Conservation (phyloP, 2,113 vertebrate genomes). For the Ariopsis seemanni region DNA sequence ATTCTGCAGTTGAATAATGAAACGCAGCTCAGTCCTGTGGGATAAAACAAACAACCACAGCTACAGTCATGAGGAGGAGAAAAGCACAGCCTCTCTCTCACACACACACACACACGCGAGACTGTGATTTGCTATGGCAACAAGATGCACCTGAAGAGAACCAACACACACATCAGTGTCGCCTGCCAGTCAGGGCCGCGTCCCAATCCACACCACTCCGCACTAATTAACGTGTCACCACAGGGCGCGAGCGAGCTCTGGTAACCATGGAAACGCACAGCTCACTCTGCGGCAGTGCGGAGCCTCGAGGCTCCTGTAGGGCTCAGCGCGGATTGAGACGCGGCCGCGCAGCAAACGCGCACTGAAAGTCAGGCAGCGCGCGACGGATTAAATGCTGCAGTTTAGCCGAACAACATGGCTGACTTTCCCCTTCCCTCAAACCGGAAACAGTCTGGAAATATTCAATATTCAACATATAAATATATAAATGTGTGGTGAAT, state of each 20-base stretch:
- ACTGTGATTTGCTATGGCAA: conserved; percentile 23
- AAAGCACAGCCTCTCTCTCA: neutral
- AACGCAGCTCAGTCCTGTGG: neutral
- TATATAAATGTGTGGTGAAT: too few species aligned
- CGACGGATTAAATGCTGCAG: neutral
- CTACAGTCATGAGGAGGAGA: neutral
- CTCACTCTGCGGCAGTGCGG: neutral
- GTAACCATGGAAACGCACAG: conserved; percentile 15
- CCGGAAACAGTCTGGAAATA: too few species aligned
- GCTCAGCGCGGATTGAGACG: neutral
- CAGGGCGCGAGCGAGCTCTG: neutral
- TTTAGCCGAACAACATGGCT: too few species aligned
- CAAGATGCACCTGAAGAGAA: conserved; percentile 9
- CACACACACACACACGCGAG: neutral
- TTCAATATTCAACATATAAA: too few species aligned
- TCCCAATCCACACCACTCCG: neutral
- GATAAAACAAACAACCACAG: neutral
- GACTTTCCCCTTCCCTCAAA: too few species aligned
- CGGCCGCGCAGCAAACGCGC: neutral
- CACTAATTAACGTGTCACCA: neutral
- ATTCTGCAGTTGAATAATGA: neutral
- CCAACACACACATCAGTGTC: neutral
- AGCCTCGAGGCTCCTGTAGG: neutral
- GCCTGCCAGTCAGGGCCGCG: neutral
- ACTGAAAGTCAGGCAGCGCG: too few species aligned